Percentiles rank a stretch among this genome's conserved stretches.
These are phyloP conservation scores for Pammene aurita DNA, from an alignment of 2,888 invertebrate genomes.

Conservation along the genomic window DNA sequence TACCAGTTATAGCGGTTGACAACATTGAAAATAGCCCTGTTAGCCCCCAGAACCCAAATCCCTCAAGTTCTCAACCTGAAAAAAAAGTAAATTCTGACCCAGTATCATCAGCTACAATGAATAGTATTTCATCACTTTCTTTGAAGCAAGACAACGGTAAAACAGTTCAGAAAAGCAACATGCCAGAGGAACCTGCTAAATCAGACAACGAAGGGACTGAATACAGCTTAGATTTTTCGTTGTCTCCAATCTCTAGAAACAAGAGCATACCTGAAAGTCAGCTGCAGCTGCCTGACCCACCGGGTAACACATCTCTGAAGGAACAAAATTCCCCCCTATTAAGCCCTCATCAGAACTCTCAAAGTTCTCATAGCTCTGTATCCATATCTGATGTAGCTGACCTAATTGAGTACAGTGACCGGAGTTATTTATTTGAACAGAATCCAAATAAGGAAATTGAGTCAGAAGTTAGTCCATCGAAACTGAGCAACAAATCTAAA, in stretches of 20 bases:
- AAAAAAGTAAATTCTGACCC: constrained; percentile 49
- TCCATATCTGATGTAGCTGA: constrained; percentile 78
- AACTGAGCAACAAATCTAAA: constrained; percentile 38
- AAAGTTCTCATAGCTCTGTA: constrained; percentile 69
- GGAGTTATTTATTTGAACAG: constrained; percentile 56
- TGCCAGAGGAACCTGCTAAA: constrained; percentile 54
- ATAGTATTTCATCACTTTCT: constrained; percentile 56
- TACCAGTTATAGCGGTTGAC: constrained; percentile 55
- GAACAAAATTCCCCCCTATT: constrained; percentile 53
- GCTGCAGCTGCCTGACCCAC: constrained; percentile 45
- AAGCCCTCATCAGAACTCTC: constrained; percentile 63
- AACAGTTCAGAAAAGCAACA: constrained; percentile 48
- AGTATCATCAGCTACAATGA: constrained; percentile 54
- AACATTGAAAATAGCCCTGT: constrained; percentile 26
- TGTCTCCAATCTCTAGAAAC: constrained; percentile 58
- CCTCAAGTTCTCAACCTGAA: constrained; percentile 37
- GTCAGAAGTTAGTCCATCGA: constrained; percentile 21
- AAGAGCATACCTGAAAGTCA: constrained; percentile 50
- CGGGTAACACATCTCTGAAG: constrained; percentile 50
- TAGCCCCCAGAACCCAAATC: not conserved
- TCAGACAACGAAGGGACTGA: constrained; percentile 65
- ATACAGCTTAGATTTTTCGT: constrained; percentile 72
- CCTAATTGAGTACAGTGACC: constrained; percentile 67
- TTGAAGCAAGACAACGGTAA: constrained; percentile 51
- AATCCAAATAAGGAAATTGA: constrained; percentile 52